Evolutionary conservation across 2,797 vertebrate species (phyloP).

Genomic region (Neomorphus geoffroyi): DNA sequence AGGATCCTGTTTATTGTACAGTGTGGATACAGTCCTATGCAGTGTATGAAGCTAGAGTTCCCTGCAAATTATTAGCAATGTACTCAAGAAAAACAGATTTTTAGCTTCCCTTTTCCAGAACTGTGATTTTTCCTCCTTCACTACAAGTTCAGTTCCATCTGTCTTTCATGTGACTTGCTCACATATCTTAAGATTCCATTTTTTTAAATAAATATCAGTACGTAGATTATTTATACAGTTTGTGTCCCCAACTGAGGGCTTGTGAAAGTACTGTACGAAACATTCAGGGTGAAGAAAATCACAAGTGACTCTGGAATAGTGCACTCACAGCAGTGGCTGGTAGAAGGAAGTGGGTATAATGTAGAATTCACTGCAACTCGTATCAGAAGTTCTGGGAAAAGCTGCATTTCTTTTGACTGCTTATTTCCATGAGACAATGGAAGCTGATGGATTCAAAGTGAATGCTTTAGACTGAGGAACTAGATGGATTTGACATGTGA

Average conservation of each 20-base stretch:
- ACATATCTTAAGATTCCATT: not conserved
- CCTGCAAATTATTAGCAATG: not conserved
- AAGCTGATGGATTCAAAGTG: not conserved
- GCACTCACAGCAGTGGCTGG: not conserved
- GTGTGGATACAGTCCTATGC: not conserved
- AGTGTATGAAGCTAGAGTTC: not conserved
- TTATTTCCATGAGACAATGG: not conserved
- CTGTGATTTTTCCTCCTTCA: not conserved
- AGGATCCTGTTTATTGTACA: not conserved
- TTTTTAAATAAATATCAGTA: not conserved
- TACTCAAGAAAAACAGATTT: not conserved
- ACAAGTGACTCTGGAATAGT: not conserved
- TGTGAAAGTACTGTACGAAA: not conserved
- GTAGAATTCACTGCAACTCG: not conserved
- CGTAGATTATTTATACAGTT: not conserved
- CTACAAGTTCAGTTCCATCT: not conserved
- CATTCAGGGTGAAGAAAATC: not conserved
- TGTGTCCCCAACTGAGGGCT: not conserved
- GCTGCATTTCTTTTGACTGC: not conserved
- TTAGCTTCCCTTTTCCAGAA: not conserved
- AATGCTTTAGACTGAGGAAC: not conserved
- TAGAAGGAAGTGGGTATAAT: not conserved
- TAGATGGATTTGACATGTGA: not conserved
- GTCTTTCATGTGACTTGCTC: not conserved
- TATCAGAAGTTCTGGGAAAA: not conserved